phyloP scores from a whole-genome alignment of 2,797 vertebrate genomes.

The Florisuga fusca region DNA sequence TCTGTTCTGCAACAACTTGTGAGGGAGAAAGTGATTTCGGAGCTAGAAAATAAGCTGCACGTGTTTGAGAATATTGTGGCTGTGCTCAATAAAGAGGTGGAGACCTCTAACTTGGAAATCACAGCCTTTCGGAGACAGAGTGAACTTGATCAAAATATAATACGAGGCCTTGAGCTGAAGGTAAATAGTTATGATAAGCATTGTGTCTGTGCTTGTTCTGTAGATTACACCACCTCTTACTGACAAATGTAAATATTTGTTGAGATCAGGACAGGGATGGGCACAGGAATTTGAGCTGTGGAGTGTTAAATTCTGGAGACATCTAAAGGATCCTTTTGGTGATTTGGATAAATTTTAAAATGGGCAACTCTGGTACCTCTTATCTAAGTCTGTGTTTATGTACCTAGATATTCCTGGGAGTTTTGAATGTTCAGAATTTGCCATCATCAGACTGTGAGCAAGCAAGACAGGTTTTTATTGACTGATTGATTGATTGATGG shows the following conservation, averaged over 20 bases:
- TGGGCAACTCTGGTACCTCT: not conserved
- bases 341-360: not conserved
- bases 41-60: conserved; percentile 82
- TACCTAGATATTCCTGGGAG: not conserved
- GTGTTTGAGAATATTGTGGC: conserved; percentile 87
- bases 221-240: not conserved
- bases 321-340: not conserved
- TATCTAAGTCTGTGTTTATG: not conserved
- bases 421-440: not conserved
- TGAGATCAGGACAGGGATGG: not conserved
- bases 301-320: not conserved
- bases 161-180: conserved; percentile 81
- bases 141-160: conserved; percentile 77
- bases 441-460: not conserved
- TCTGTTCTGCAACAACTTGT: conserved; percentile 55
- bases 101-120: conserved; percentile 79
- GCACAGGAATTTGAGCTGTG: not conserved
- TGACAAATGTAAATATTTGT: too few species aligned
- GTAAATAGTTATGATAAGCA: conserved; percentile 47
- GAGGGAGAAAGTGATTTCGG: conserved; percentile 76
- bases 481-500: too few species aligned
- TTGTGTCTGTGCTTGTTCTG: not conserved
- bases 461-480: not conserved
- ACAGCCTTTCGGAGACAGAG: conserved; percentile 78
- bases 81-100: conserved; percentile 86